These are phyloP conservation scores for Egretta garzetta DNA, from an alignment of 2,113 vertebrate species.

Conservation along the genomic window DNA sequence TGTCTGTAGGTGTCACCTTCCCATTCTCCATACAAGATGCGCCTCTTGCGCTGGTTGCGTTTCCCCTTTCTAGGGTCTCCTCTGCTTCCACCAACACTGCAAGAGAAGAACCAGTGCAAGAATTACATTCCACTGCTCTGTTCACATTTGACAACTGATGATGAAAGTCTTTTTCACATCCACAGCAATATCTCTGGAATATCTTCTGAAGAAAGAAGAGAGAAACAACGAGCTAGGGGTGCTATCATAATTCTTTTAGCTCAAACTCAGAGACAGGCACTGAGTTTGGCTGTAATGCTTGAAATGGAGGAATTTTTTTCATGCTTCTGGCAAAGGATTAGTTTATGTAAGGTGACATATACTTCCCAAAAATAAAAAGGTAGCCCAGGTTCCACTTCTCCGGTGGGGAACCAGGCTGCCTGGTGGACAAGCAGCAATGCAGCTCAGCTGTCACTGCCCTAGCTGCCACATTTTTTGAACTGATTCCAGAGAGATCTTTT, in stretches of 20 bases:
- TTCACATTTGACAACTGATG: background rate
- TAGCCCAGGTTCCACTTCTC: background rate
- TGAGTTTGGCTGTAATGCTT: background rate
- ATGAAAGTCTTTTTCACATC: background rate
- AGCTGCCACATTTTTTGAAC: background rate
- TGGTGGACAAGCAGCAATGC: background rate
- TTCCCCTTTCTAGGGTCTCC: background rate
- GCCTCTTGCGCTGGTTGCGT: background rate
- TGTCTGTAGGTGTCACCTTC: background rate
- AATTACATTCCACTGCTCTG: background rate
- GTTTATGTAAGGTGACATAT: background rate
- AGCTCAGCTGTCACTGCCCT: background rate
- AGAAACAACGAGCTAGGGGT: background rate
- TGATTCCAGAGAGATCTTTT: background rate
- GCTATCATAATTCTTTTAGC: background rate
- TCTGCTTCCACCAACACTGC: background rate
- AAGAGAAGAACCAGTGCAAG: background rate
- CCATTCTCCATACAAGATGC: background rate
- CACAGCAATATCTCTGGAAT: background rate
- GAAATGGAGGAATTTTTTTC: background rate
- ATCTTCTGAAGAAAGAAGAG: background rate
- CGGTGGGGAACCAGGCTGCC: background rate
- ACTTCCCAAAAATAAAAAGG: background rate
- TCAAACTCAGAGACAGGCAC: background rate
- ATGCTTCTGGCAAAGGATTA: background rate